Percentiles rank a stretch among this genome's conserved stretches.
Conservation (phyloP, 2,797 vertebrate species). For the Phataginus tetradactyla region DNA sequence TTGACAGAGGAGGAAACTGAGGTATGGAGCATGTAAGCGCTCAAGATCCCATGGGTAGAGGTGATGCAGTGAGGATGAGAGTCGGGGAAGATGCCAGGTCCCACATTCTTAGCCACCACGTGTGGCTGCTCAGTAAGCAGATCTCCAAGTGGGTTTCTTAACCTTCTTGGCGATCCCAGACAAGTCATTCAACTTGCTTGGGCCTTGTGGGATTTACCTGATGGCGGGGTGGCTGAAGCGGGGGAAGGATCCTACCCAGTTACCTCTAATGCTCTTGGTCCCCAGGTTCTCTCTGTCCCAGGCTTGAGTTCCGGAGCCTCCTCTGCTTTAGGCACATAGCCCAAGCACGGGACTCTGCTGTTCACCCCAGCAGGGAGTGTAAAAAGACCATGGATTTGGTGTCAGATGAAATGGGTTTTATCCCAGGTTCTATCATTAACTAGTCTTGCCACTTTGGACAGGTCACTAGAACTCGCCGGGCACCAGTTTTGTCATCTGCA, state of each 20-base stretch:
- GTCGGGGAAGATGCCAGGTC: neutral
- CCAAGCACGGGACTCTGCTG: neutral
- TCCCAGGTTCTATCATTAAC: neutral
- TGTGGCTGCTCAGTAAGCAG: neutral
- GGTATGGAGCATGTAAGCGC: neutral
- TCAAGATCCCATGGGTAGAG: neutral
- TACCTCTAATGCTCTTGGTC: neutral
- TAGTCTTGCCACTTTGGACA: neutral
- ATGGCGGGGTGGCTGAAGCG: neutral
- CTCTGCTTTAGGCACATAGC: neutral
- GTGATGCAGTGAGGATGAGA: neutral
- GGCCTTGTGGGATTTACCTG: neutral
- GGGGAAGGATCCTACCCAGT: neutral
- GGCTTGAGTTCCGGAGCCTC: neutral
- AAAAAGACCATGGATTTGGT: neutral
- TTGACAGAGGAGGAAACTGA: constrained; percentile 53
- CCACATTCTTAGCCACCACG: neutral
- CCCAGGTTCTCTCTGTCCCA: neutral
- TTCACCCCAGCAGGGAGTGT: neutral
- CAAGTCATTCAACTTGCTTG: neutral
- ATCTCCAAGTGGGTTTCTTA: neutral
- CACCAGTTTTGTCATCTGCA: neutral
- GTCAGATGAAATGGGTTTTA: neutral
- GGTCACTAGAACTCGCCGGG: neutral
- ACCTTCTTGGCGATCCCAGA: neutral